Conservation (phyloP, 2,888 invertebrate genomes). For the Metallyticus violacea region DNA sequence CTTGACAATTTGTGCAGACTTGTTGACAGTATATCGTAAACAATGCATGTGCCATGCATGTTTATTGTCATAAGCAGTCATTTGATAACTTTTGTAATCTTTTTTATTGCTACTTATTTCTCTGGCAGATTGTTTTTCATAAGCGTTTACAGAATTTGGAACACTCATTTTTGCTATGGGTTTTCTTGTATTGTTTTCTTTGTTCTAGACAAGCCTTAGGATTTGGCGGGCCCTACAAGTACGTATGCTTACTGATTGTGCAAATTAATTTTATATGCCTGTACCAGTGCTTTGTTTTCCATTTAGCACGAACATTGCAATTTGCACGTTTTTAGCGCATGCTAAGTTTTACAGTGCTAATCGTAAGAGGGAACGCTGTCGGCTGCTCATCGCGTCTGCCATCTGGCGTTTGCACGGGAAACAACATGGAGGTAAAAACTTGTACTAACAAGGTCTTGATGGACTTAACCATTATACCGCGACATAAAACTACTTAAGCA, state of each 20-base stretch:
- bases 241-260: conserved; percentile 48
- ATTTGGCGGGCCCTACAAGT: conserved; percentile 78
- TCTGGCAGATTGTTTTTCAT: neutral
- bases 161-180: neutral
- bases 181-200: conserved; percentile 23
- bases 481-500: too few relatives aligned
- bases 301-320: neutral
- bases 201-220: conserved; percentile 65
- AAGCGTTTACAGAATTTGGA: neutral
- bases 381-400: neutral
- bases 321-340: neutral
- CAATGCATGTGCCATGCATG: conserved; percentile 5
- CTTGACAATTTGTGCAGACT: neutral
- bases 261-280: neutral
- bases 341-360: neutral
- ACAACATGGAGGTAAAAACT: neutral
- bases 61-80: neutral
- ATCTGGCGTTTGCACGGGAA: neutral
- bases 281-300: conserved; percentile 11
- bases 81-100: neutral
- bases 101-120: neutral
- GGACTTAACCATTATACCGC: too few relatives aligned
- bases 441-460: too few relatives aligned
- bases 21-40: neutral
- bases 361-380: neutral